These are phyloP conservation scores for Pelodiscus sinensis DNA, from an alignment of 2,113 vertebrate genomes.

Conservation along the genomic window DNA sequence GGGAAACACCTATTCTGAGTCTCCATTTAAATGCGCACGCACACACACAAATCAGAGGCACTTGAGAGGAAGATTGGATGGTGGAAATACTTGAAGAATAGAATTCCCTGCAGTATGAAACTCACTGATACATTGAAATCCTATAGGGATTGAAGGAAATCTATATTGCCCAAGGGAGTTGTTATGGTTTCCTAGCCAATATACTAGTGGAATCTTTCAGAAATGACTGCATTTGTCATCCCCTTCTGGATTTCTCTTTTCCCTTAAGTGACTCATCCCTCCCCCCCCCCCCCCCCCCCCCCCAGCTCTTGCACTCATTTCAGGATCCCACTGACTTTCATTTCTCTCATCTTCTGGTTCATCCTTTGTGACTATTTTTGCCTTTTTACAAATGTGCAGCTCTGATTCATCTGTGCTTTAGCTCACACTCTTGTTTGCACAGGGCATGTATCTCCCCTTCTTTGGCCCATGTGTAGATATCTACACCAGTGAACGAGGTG, in stretches of 20 bases:
- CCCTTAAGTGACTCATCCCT: background rate
- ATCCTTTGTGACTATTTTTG: background rate
- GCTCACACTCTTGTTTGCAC: background rate
- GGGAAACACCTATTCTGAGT: background rate
- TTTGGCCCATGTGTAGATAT: background rate
- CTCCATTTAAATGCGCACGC: background rate
- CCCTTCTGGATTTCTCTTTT: background rate
- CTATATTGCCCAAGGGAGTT: background rate
- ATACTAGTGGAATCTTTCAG: background rate
- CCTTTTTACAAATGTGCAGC: background rate
- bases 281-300: too few relatives aligned
- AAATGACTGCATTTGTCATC: background rate
- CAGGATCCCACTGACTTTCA: background rate
- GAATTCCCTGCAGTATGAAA: background rate
- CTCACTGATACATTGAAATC: background rate
- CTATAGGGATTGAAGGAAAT: background rate
- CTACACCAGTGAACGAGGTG: background rate
- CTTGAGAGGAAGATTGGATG: background rate
- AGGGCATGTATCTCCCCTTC: background rate
- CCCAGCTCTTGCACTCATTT: background rate
- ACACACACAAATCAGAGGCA: background rate
- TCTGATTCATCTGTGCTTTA: background rate
- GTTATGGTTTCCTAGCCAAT: background rate
- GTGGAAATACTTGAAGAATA: background rate
- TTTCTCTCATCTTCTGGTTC: background rate